Evolutionary conservation across 1,140 invertebrate genomes (phyloP), one percentile per base, ranked within the genome.

Genomic region (Drosophila lini): DNA sequence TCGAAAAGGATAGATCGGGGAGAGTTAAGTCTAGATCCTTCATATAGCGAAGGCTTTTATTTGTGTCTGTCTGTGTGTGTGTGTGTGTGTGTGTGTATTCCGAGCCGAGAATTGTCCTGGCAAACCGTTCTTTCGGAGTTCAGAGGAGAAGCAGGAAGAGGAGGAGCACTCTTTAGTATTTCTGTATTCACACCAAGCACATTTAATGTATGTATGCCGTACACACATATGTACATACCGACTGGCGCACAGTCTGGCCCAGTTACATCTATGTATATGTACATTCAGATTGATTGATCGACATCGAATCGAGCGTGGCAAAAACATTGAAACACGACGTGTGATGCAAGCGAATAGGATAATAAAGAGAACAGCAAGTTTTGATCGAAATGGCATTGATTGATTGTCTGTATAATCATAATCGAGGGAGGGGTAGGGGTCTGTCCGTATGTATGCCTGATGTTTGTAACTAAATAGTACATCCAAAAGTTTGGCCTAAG

Each of bases 251-350:
- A 47, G 61, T 47, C 65, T 38, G 41, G 36, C 47, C 31, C 31
- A 38, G 31, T 48, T 59, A 70, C 65, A 73, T 50, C 44, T 36
- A 73, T 50, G 36, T 42, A 71, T 70, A 58, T 71, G 68, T 71
- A 69, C 69, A 71, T 58, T 71, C 56, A 64, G 19, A 45, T 60
- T 56, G n/a, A 47, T 16, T 38, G 38, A 34, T 42, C 50, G 28
- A 40, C 19, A 57, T 59, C 31, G 65, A 69, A 34, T 58, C 65
- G 52, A 71, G 36, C 38, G 65, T 71, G 68, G 52, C 52, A 71
- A 55, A 38, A 55, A 71, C 65, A 71, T 73, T 59, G 31, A 73
- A 71, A 50, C 31, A 73, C 69, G 68, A 59, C 53, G 65, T 50
- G 52, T 59, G 65, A 71, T 58, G 56, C 44, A 73, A 59, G 55